Evolutionary conservation across 2,113 vertebrate genomes (phyloP).

Genomic region (Atherinomorus stipes): DNA sequence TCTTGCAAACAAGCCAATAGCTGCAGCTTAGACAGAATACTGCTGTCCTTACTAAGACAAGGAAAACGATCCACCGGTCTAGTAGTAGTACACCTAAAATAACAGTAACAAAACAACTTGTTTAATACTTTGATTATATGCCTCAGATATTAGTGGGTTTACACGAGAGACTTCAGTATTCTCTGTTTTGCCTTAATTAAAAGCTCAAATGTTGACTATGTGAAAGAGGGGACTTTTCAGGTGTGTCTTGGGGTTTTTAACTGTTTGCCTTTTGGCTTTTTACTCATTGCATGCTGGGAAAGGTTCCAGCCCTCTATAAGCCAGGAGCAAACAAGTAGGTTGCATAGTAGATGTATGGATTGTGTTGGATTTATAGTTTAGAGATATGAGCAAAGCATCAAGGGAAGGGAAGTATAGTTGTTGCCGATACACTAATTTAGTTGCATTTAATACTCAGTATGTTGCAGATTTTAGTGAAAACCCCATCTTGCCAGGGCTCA

Average conservation of each 20-base stretch:
- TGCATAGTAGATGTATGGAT: neutral
- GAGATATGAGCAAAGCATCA: constrained; percentile 5
- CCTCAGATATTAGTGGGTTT: too few species aligned
- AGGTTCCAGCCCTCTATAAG: neutral
- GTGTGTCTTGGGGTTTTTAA: neutral
- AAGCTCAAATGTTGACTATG: too few species aligned
- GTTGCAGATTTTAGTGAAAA: neutral
- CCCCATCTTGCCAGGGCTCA: neutral
- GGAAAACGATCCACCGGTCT: too few species aligned
- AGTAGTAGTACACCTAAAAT: too few species aligned
- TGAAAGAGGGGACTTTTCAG: neutral
- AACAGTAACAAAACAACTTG: too few species aligned
- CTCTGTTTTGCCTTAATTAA: too few species aligned
- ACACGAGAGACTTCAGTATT: too few species aligned
- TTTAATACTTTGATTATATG: too few species aligned
- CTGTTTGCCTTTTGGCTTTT: neutral
- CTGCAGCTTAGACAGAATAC: too few species aligned
- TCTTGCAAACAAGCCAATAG: too few species aligned
- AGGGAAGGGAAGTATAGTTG: neutral
- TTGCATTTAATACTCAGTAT: neutral
- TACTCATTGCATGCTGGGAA: neutral
- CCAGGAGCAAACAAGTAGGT: neutral
- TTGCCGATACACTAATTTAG: neutral
- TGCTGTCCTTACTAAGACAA: too few species aligned
- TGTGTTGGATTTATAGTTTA: neutral